Conservation (phyloP, 2,797 vertebrate genomes). For the Lemur catta region DNA sequence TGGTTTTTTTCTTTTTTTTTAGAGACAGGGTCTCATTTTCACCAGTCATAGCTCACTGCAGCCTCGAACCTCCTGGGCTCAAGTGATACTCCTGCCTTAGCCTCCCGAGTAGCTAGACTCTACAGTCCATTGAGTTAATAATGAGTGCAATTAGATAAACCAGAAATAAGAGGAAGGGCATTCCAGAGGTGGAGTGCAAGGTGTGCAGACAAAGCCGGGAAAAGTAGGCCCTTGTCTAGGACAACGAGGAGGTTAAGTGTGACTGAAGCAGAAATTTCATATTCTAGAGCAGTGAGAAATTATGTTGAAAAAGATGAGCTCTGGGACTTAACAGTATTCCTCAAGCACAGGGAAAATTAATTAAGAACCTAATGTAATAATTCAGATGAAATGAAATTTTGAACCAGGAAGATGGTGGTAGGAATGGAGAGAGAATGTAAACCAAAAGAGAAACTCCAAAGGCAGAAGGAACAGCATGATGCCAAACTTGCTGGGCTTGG, state of each 20-base stretch:
- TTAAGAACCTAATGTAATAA: neutral
- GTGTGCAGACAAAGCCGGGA: neutral
- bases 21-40: too few relatives aligned
- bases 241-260: neutral
- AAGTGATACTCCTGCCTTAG: too few relatives aligned
- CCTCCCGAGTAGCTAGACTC: too few relatives aligned
- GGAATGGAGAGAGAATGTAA: neutral
- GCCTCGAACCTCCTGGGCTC: too few relatives aligned
- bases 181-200: neutral
- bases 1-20: too few relatives aligned
- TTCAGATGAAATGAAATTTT: conserved; percentile 6
- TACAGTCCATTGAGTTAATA: neutral
- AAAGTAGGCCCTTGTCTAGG: neutral
- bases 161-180: neutral
- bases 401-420: neutral
- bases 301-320: neutral
- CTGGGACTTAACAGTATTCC: neutral
- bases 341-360: neutral
- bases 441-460: neutral
- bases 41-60: too few relatives aligned
- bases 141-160: neutral
- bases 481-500: neutral
- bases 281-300: neutral
- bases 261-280: neutral
- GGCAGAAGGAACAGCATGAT: neutral